Evolutionary conservation across 1,140 invertebrate genomes (phyloP), one percentile per base, ranked within the genome.

Genomic region (Palaemon carinicauda): DNA sequence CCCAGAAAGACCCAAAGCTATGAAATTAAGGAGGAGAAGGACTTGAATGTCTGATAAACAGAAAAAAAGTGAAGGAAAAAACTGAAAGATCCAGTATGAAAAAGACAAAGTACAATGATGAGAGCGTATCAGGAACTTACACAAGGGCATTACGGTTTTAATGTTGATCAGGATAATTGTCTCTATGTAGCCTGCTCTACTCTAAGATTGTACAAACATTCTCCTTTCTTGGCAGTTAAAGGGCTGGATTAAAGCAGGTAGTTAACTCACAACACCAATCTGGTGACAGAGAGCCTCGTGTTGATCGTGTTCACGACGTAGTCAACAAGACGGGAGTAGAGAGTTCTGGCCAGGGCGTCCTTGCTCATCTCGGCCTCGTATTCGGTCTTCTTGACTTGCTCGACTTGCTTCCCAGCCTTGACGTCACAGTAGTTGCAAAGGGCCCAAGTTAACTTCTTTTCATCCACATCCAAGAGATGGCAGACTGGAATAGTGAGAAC

Each of bases 381-480:
- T 27, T 93, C 93, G 12, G 94, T 95, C 56, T 79, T 85, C 91
- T 96, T 96, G 91, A 94, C 94, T 81, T 94, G 93, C 80, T 95
- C 93, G 3, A 96, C 94, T 0, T 95, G 95, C 82, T 95, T 94
- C 51, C 96, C 96, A 89, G 95, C 95, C 90, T 95, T 94, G 15
- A 98, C 94, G 71, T 96, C 92, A 89, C 96, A 97, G 90, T 96
- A 97, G 90, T 97, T 97, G 10, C 95, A 94, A 79, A 98, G 92
- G 1, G 96, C 94, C 95, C 96, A 97, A 87, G 93, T 92, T 86
- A 98, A 95, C 91, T 97, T 97, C 74, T 94, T 95, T 80, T 94
- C 93, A 89, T 98, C 96, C 9, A 98, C 90, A 12, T 94, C 93
- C 71, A 98, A 90, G 33, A 98, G 91, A 50, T 94, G 92, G 0